Base-by-base conservation (phyloP, 2,888 invertebrate species). In the Lithosia quadra region DNA sequence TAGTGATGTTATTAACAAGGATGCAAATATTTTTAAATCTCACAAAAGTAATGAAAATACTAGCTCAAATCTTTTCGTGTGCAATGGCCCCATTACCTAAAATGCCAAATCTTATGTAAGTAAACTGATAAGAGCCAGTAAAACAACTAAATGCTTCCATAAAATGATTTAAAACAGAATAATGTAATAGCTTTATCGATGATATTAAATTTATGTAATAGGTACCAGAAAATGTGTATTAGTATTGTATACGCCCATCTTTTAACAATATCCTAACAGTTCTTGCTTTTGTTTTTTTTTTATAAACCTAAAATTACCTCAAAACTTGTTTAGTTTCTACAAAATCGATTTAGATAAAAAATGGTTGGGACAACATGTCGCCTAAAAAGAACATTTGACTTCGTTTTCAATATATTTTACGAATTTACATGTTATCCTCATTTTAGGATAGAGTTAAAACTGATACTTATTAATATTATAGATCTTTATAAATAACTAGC, bases 341-440 rank as follows among this genome's bases (percentile, higher is more conserved):
- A 49, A n/a, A 49, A 49, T n/a, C 49, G 49, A 49, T 49, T 49
- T n/a, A 49, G 49, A 49, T 15, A 49, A 49, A 49, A 49, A 49
- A 49, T 49, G 49, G n/a, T 49, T 49, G 49, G n/a, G 49, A n/a
- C 49, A 49, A 49, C n/a, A 49, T n/a, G 49, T 9, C 49, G 49
- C 49, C 49, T 49, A 49, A 18, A 43, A 39, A 39, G 13, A 43
- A 49, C 49, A 49, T 49, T 43, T 18, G n/a, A 49, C 8, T 49
- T 49, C 1, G n/a, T n/a, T 49, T 49, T n/a, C 49, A 49, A 49
- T n/a, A n/a, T 49, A 49, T 49, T 49, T 3, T 2, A 49, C 2
- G n/a, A 49, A 49, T n/a, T 18, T 49, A 49, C n/a, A 49, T 49
- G n/a, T 49, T 49, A 43, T 49, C 49, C 49, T n/a, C 2, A 49